Conservation (phyloP, 2,113 vertebrate genomes). For the Pimephales promelas region DNA sequence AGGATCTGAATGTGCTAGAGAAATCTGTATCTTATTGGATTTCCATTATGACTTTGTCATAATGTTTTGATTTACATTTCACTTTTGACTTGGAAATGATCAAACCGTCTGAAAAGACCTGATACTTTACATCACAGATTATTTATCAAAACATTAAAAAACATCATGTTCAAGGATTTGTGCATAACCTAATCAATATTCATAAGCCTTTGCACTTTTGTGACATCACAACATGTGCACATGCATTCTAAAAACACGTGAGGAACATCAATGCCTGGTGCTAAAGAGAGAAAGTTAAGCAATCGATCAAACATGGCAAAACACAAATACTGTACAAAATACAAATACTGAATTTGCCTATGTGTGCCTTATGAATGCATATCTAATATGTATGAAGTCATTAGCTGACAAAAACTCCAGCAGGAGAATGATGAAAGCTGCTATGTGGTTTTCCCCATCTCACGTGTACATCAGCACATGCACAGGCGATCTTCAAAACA, state of each 20-base stretch:
- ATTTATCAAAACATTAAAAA: neutral
- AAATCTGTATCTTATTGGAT: neutral
- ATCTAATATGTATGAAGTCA: constrained; percentile 32
- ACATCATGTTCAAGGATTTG: neutral
- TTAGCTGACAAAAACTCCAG: constrained; percentile 32
- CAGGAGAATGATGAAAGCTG: constrained; percentile 31
- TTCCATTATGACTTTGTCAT: neutral
- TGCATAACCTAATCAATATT: neutral
- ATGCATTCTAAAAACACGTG: constrained; percentile 1
- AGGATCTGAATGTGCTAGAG: neutral
- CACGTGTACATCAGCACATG: constrained; percentile 1
- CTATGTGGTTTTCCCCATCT: neutral
- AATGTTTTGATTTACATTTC: neutral
- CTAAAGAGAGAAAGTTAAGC: neutral
- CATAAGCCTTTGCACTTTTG: neutral
- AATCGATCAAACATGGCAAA: constrained; percentile 19
- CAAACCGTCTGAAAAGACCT: neutral
- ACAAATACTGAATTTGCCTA: too few relatives aligned
- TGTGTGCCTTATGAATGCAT: neutral
- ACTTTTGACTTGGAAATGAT: neutral
- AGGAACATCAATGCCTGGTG: neutral
- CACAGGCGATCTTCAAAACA: neutral
- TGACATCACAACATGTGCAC: neutral
- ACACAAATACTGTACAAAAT: too few relatives aligned
- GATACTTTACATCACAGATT: neutral